A percentile compares a stretch with the other conserved stretches of the same genome.
Conservation (phyloP, 2,888 invertebrate genomes). For the Amblyjoppa fuscipennis region DNA sequence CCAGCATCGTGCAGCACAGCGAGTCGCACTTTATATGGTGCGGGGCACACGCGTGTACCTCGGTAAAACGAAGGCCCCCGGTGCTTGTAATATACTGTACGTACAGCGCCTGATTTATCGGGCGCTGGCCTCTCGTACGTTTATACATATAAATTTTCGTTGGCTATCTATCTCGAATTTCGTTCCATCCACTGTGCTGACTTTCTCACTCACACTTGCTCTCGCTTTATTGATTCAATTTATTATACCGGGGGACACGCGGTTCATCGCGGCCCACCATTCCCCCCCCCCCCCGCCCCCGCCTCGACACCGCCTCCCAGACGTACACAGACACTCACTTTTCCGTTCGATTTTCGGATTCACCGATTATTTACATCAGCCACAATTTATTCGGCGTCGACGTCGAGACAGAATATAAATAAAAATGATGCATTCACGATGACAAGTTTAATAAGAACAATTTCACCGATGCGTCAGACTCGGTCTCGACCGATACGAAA, state of each 20-base stretch:
- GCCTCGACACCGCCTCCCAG: background rate
- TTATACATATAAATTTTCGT: constrained; percentile 62
- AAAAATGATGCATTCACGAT: constrained; percentile 8
- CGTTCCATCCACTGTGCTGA: constrained; percentile 10
- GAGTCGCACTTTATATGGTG: background rate
- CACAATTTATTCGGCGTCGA: constrained; percentile 49
- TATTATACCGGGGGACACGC: constrained; percentile 48
- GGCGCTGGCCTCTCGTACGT: constrained; percentile 52
- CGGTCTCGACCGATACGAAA: background rate
- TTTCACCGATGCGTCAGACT: too few species aligned
- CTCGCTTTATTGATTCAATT: constrained; percentile 62
- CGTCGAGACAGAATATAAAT: constrained; percentile 33
- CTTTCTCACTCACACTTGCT: constrained; percentile 47
- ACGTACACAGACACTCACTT: constrained; percentile 5
- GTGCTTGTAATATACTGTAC: constrained; percentile 59
- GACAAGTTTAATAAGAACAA: background rate
- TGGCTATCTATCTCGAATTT: constrained; percentile 42
- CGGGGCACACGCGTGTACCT: constrained; percentile 25
- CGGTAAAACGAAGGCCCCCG: constrained; percentile 50
- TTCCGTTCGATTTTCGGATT: constrained; percentile 37
- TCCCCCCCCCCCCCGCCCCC: background rate
- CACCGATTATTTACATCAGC: constrained; percentile 40
- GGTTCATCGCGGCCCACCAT: constrained; percentile 53
- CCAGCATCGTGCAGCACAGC: background rate
- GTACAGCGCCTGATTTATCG: constrained; percentile 61